These are phyloP conservation scores for Lottia gigantea DNA, from an alignment of 2,888 invertebrate species.

Conservation along the genomic window DNA sequence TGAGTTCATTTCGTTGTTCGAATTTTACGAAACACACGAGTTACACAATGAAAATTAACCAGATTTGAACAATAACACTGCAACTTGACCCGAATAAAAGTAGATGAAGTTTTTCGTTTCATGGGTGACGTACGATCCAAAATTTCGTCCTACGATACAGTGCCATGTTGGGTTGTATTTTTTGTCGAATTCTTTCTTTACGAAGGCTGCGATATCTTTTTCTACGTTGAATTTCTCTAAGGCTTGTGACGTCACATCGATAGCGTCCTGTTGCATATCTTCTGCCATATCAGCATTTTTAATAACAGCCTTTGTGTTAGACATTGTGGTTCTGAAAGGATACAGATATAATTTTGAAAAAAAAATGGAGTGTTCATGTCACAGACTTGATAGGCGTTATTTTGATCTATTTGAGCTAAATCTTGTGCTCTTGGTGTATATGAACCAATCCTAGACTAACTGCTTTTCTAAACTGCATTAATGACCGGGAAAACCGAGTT, in stretches of 20 bases:
- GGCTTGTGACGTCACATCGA: conserved; percentile 98
- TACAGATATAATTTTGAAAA: no score
- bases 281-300: conserved; percentile 99
- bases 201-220: conserved; percentile 98
- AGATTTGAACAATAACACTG: conserved; percentile 98
- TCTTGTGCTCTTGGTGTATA: no score
- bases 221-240: conserved; percentile 99
- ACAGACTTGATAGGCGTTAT: no score
- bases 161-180: conserved; percentile 99
- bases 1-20: no score
- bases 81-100: conserved; percentile 99
- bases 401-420: no score
- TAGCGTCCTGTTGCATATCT: conserved; percentile 99
- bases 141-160: conserved; percentile 98
- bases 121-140: conserved; percentile 98
- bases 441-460: no score
- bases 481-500: no score
- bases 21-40: no score
- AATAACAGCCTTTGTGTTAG: conserved; percentile 87
- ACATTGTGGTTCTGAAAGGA: conserved; percentile 23
- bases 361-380: no score
- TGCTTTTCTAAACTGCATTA: no score
- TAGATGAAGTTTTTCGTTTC: conserved; percentile 99
- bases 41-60: conserved; percentile 75
- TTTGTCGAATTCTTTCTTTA: conserved; percentile 99